Evolutionary conservation across 92 coral and sea anemone genomes (phyloP), one percentile per base, ranked within the genome.

Genomic region (Chrysogorgia sp.): DNA sequence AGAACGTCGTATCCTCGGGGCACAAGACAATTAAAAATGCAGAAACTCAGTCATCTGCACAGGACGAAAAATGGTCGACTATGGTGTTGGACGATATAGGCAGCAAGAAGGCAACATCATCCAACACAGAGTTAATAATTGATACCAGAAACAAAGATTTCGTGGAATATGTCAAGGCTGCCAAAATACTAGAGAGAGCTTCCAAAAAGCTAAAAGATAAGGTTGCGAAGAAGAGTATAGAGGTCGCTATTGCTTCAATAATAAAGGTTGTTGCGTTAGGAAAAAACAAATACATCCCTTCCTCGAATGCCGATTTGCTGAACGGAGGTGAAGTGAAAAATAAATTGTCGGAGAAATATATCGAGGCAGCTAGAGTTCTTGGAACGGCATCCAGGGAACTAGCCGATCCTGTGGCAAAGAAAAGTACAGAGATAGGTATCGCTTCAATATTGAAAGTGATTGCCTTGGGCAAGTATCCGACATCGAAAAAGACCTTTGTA

Each of bases 241-340:
- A 96, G 55, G 88, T 92, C 23, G 99, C 99, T 15, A 89, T 96
- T 32, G 86, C 90, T 72, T 96, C 99, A 15, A 96, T 96, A 91
- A 61, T 96, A 57, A 84, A 89, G 70, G 84, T 96, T 34, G 79
- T 90, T 55, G 65, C 40, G 2, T 72, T 56, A 6, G 19, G 34
- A 52, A 55, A 72, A 7, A 72, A 72, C 10, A 72, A 56, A 33
- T 31, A 31, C 10, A n/a, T 33, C 14, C n/a, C 65, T 32, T 0
- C 13, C n/a, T 40, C 49, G 0, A 21, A 1, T 31, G 19, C 31
- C 6, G 65, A 56, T 72, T 52, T 34, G 23, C 22, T 72, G 17
- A 72, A 58, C 41, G 65, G 79, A 31, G 79, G 79, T 1, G 79
- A 72, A 29, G 65, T 72, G 7, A 72, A 72, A 30, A 56, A 25